These are phyloP conservation scores for Encarsia formosa DNA, from an alignment of 2,888 invertebrate genomes.

Conservation along the genomic window DNA sequence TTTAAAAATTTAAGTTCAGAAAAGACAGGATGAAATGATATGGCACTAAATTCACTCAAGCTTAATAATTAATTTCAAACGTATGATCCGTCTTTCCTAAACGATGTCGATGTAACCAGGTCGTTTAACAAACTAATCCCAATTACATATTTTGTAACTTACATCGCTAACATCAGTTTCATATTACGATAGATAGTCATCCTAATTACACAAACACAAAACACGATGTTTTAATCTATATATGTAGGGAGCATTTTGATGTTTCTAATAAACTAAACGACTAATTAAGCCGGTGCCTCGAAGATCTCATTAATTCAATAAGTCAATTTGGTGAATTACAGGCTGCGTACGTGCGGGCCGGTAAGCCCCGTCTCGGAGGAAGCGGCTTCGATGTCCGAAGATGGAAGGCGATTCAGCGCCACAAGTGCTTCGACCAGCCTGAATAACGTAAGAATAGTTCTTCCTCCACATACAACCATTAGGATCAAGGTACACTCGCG, in stretches of 20 bases:
- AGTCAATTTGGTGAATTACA: too few relatives aligned
- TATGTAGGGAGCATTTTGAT: constrained; percentile 15
- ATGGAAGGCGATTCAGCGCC: constrained; percentile 38
- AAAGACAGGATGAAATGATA: constrained; percentile 2
- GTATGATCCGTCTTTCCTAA: constrained; percentile 5
- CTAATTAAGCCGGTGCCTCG: too few relatives aligned
- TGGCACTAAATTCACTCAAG: too few relatives aligned
- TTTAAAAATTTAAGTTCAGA: too few relatives aligned
- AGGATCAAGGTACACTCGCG: constrained; percentile 36
- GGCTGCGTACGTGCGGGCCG: constrained; percentile 43
- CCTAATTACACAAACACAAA: too few relatives aligned
- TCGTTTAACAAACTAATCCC: too few relatives aligned
- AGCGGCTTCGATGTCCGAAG: constrained; percentile 36
- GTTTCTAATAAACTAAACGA: background rate
- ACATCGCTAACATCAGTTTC: too few relatives aligned
- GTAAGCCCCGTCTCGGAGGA: constrained; percentile 41
- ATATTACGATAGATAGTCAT: too few relatives aligned
- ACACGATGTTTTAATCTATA: too few relatives aligned
- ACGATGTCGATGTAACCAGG: background rate
- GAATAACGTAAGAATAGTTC: constrained; percentile 42
- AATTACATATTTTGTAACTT: background rate
- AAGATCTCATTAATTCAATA: constrained; percentile 4
- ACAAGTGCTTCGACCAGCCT: constrained; percentile 41
- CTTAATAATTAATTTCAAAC: too few relatives aligned
- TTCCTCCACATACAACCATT: constrained; percentile 37